These are phyloP conservation scores for Siniperca undulata DNA, from an alignment of 2,797 vertebrate genomes.

Conservation along the genomic window DNA sequence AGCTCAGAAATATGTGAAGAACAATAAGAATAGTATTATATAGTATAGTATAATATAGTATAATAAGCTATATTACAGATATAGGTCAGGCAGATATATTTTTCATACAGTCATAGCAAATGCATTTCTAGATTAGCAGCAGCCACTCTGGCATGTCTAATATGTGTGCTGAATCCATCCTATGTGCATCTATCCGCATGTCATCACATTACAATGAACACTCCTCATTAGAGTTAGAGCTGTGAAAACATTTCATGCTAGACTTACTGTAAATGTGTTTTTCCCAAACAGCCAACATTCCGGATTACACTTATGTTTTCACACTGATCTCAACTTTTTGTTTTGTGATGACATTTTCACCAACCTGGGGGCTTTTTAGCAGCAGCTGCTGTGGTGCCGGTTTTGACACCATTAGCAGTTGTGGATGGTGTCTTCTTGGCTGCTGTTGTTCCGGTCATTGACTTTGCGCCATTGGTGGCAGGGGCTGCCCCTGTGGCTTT, in stretches of 20 bases:
- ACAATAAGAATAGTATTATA: neutral
- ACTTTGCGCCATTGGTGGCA: slow-evolving; percentile 70
- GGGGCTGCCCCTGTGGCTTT: slow-evolving; percentile 65
- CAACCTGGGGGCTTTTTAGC: slow-evolving; percentile 82
- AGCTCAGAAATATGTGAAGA: neutral
- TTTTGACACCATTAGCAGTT: slow-evolving; percentile 76
- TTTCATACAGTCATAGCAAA: slow-evolving; percentile 1
- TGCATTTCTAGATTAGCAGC: neutral
- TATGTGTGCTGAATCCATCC: slow-evolving; percentile 49
- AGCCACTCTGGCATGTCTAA: slow-evolving; percentile 63
- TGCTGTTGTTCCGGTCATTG: slow-evolving; percentile 60
- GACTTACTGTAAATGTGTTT: neutral
- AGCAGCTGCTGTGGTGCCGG: slow-evolving; percentile 60
- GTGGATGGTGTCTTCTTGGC: slow-evolving; percentile 72
- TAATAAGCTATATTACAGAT: slow-evolving; percentile 12
- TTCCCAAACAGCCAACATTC: neutral
- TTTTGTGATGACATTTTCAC: slow-evolving; percentile 47
- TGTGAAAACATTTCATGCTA: slow-evolving; percentile 31
- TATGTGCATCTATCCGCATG: slow-evolving; percentile 30
- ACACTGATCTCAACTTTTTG: neutral
- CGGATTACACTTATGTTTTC: neutral
- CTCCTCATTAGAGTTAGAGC: slow-evolving; percentile 33
- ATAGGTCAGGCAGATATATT: slow-evolving; percentile 48
- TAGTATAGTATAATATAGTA: neutral
- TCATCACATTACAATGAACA: slow-evolving; percentile 46